Evolutionary conservation across 2,888 invertebrate genomes (phyloP).

Genomic region (Yponomeuta cagnagella): DNA sequence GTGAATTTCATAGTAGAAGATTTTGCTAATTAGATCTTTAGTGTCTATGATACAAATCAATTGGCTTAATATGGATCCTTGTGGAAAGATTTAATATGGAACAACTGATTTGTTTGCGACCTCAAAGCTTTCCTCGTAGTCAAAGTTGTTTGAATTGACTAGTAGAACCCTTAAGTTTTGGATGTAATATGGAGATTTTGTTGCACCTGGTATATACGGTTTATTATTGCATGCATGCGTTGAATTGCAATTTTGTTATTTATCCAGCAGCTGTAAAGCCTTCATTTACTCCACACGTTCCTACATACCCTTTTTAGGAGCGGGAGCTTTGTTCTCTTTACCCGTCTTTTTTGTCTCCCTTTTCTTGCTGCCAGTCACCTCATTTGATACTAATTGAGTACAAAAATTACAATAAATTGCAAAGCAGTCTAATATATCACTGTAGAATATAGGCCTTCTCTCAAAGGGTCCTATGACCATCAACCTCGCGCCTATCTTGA

Average conservation of each 20-base stretch:
- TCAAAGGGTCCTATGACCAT: conserved; percentile 57
- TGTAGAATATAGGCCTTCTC: neutral
- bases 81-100: no score
- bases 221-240: neutral
- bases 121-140: no score
- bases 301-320: conserved; percentile 63
- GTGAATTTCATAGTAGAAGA: no score
- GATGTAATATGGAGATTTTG: no score
- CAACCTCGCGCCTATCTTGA: conserved; percentile 60
- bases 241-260: neutral
- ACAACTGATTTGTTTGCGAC: no score
- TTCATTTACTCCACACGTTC: conserved; percentile 26
- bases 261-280: conserved; percentile 2
- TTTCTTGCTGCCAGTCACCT: conserved; percentile 51
- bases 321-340: conserved; percentile 59
- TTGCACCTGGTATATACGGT: neutral
- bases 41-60: no score
- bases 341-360: conserved; percentile 59
- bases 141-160: no score
- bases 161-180: no score
- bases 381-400: conserved; percentile 44
- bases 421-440: neutral
- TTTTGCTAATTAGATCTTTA: no score
- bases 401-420: conserved; percentile 18
- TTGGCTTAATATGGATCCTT: no score